Base-by-base conservation (phyloP, 2,888 invertebrate genomes). In the Therioaphis trifolii region DNA sequence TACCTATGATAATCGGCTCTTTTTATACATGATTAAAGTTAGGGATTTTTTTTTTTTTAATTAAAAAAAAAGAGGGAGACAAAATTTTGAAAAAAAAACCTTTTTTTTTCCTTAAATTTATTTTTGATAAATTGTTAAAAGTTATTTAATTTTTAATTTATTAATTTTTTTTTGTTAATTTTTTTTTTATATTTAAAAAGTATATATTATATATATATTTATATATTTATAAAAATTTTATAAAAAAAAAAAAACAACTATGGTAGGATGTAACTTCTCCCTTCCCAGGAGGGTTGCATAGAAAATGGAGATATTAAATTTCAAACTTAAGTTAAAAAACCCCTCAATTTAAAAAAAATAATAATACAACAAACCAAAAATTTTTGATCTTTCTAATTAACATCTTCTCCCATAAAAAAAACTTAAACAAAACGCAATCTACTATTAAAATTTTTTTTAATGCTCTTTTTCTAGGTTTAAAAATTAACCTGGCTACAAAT, bases 81-180 rank as follows among this genome's bases (percentile, higher is more conserved):
- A 82, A 72, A 80, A 80, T 74, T 82, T 82, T 82, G 82, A 82
- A 74, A 82, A 74, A n/a, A 82, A 69, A 63, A 35, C 58, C 27
- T 55, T 46, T 74, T 82, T 78, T 80, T 82, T 82, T 82, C 72
- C 74, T 82, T 82, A 82, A 82, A 82, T 82, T 82, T 82, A 82
- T 82, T 82, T 82, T 82, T 82, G 82, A 82, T 82, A 82, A 82
- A 82, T 82, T 82, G 82, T 82, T 82, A 82, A 82, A 82, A 82
- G 82, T 82, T 82, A 82, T 82, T 82, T 82, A 82, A 82, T 82
- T 82, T 82, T 82, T 82, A 82, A 82, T 82, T 82, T 82, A 82
- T 82, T 82, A 82, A 49, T 82, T 80, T 80, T 82, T 77, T 82
- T 72, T 82, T 82, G 46, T 61, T 82, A 49, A 74, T 52, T 82